Evolutionary conservation across 2,113 vertebrate species (phyloP).

Genomic region (Glareola pratincola): DNA sequence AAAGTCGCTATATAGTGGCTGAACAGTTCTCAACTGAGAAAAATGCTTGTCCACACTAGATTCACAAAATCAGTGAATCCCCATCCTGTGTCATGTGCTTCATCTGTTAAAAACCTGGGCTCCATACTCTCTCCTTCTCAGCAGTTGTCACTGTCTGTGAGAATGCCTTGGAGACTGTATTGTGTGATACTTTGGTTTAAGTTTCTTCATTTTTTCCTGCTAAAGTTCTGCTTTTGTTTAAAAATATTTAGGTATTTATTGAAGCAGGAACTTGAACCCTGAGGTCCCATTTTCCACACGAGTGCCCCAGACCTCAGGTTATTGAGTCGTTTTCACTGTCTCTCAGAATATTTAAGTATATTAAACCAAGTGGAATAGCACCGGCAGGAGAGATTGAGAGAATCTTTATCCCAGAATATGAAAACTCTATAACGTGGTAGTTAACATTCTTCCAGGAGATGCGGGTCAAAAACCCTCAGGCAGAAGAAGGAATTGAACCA

Average conservation of each 20-base stretch:
- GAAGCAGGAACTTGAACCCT: neutral
- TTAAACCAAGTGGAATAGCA: slow-evolving; percentile 8
- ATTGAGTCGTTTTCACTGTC: neutral
- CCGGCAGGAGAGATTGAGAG: slow-evolving; percentile 5
- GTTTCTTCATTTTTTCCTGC: neutral
- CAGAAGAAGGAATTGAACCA: neutral
- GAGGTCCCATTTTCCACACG: neutral
- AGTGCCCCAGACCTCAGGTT: neutral
- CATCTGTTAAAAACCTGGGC: neutral
- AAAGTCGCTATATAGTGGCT: neutral
- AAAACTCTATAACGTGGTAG: neutral
- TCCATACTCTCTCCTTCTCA: neutral
- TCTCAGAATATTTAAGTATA: neutral
- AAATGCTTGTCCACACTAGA: neutral
- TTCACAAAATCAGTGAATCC: neutral
- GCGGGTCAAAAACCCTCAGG: neutral
- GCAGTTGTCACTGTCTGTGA: neutral
- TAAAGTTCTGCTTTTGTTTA: neutral
- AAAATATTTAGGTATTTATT: slow-evolving; percentile 25
- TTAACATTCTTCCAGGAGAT: neutral
- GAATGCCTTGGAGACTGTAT: neutral
- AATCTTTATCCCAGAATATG: neutral
- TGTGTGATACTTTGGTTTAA: neutral
- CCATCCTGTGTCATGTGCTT: neutral
- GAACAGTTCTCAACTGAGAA: neutral